Evolutionary conservation across 2,797 vertebrate species (phyloP).

Genomic region (Sphenodon punctatus): DNA sequence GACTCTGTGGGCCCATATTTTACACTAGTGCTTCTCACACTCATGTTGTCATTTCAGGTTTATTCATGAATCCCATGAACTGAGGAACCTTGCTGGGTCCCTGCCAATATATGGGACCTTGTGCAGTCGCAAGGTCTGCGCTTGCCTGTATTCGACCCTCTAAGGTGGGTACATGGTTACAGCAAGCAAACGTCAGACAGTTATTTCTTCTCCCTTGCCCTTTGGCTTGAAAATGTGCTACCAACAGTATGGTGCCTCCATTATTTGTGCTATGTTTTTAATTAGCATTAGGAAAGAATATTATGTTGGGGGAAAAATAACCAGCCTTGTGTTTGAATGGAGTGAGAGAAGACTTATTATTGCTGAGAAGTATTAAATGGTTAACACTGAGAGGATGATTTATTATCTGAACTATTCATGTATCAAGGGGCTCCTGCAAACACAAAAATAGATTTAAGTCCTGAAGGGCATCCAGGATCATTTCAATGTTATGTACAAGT

Average conservation of each 20-base stretch:
- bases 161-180: neutral
- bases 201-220: neutral
- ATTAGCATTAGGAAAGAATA: conserved; percentile 19
- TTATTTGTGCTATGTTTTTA: neutral
- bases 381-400: neutral
- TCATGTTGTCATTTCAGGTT: too few species aligned
- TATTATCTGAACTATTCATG: conserved; percentile 32
- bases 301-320: conserved; percentile 33
- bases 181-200: neutral
- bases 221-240: neutral
- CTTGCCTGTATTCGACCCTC: too few species aligned
- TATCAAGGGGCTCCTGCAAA: conserved; percentile 34
- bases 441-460: conserved; percentile 49
- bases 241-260: neutral
- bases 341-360: conserved; percentile 25
- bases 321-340: neutral
- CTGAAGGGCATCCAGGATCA: conserved; percentile 35
- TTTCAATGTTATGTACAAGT: conserved; percentile 40
- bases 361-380: conserved; percentile 21
- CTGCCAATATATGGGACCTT: too few species aligned
- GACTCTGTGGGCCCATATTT: too few species aligned
- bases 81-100: too few species aligned
- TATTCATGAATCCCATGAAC: too few species aligned
- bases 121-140: too few species aligned
- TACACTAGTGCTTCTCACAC: too few species aligned